Conservation (phyloP, 1,140 invertebrate species). For the Andricus grossulariae region DNA sequence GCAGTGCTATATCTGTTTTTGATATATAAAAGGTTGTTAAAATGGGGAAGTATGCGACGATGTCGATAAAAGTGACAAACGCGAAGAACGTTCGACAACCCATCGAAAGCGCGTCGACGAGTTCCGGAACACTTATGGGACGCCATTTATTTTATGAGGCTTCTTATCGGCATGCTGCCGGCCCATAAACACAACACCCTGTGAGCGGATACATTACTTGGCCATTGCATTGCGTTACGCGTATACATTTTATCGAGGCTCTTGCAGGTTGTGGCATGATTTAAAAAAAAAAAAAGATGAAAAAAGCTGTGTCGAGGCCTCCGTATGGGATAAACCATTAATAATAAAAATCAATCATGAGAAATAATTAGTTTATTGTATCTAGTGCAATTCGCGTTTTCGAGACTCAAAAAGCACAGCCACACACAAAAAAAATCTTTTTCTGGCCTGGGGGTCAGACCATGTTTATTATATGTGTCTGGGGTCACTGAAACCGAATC, state of each 20-base stretch:
- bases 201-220: slow-evolving; percentile 53
- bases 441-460: too few relatives aligned
- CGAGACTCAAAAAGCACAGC: too few relatives aligned
- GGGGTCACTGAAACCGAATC: too few relatives aligned
- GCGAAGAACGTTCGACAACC: slow-evolving; percentile 58
- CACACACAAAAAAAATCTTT: too few relatives aligned
- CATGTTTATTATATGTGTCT: too few relatives aligned
- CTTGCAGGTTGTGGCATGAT: slow-evolving; percentile 43
- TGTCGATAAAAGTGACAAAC: slow-evolving; percentile 69
- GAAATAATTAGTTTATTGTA: too few relatives aligned
- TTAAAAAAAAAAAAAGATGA: neutral
- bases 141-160: slow-evolving; percentile 70
- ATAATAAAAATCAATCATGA: too few relatives aligned
- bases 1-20: neutral
- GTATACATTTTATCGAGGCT: slow-evolving; percentile 52
- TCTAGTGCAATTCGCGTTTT: too few relatives aligned
- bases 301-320: neutral
- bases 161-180: slow-evolving; percentile 71
- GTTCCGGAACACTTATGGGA: slow-evolving; percentile 65
- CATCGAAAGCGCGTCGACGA: slow-evolving; percentile 53
- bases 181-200: slow-evolving; percentile 69
- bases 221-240: slow-evolving; percentile 52
- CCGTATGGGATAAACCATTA: too few relatives aligned
- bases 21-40: slow-evolving; percentile 6
- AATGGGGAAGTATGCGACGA: slow-evolving; percentile 5